phyloP scores from a whole-genome alignment of 2,113 vertebrate genomes.

The Genyomyrus donnyi region DNA sequence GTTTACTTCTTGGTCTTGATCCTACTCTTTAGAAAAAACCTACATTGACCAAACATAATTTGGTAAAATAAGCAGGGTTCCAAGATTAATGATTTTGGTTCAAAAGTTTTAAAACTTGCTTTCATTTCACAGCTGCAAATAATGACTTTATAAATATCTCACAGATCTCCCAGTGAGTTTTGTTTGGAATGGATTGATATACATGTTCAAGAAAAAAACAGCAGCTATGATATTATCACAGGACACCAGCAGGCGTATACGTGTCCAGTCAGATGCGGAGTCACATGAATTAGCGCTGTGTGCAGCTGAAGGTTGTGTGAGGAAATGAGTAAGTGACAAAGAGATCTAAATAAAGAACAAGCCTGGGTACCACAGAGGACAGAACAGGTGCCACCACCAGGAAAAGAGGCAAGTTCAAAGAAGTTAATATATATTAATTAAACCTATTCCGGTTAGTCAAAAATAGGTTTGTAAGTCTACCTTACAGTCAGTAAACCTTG shows the following conservation, averaged over 20 bases:
- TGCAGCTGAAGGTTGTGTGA: background rate
- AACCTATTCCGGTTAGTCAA: background rate
- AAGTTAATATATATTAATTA: background rate
- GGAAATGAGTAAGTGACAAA: background rate
- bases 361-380: background rate
- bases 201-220: background rate
- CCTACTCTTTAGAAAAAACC: background rate
- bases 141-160: background rate
- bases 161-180: background rate
- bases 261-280: background rate
- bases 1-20: background rate
- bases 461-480: background rate
- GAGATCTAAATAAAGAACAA: background rate
- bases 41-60: background rate
- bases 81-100: background rate
- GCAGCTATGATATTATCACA: background rate
- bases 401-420: background rate
- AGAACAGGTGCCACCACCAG: background rate
- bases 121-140: background rate
- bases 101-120: background rate
- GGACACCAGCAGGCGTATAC: background rate
- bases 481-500: background rate
- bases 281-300: constrained; percentile 11
- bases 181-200: background rate
- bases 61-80: background rate